A percentile compares a stretch with the other conserved stretches of the same genome.
phyloP scores from a whole-genome alignment of 2,797 vertebrate species.

The Salmo trutta region DNA sequence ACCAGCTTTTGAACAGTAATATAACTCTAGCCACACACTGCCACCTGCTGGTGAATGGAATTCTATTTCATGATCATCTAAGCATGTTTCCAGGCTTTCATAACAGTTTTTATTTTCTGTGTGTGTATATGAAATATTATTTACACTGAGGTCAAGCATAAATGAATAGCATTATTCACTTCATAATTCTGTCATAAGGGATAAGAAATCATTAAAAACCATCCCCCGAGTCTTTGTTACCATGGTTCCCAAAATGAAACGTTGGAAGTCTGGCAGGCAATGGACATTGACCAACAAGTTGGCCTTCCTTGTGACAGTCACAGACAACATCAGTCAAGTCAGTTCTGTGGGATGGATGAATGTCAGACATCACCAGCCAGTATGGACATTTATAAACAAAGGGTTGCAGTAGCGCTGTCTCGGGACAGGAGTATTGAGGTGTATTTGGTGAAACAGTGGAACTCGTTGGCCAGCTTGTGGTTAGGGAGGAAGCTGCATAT shows the following conservation, averaged over 20 bases:
- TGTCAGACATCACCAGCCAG: constrained; percentile 33
- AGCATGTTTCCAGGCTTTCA: not conserved
- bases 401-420: constrained; percentile 17
- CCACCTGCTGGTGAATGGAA: constrained; percentile 28
- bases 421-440: constrained; percentile 74
- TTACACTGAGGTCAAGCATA: not conserved
- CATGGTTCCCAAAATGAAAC: not conserved
- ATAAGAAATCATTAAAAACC: not conserved
- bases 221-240: not conserved
- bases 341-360: not conserved
- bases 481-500: constrained; percentile 86
- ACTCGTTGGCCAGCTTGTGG: constrained; percentile 92
- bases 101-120: constrained; percentile 7
- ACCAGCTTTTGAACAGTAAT: not conserved
- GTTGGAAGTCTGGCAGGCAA: not conserved
- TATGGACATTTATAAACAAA: not conserved
- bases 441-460: constrained; percentile 91
- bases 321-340: not conserved
- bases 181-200: not conserved
- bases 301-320: not conserved
- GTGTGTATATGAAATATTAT: not conserved
- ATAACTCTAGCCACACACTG: constrained; percentile 15
- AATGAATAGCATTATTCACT: not conserved
- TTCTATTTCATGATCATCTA: not conserved
- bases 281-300: not conserved